Conservation (phyloP, 2,797 vertebrate species). For the Smutsia gigantea region DNA sequence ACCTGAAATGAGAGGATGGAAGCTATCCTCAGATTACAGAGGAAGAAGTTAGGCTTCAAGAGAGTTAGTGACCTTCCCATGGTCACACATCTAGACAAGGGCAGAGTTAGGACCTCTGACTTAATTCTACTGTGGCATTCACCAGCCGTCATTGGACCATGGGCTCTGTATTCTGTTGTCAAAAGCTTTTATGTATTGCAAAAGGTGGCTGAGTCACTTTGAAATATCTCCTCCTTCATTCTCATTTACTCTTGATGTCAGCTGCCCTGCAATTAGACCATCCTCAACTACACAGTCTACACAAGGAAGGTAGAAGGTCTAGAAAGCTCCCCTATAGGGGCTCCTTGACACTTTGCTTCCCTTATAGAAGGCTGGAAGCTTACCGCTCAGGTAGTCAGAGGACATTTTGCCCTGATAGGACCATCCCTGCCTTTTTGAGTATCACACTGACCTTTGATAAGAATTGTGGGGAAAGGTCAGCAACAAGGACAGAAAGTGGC, state of each 20-base stretch:
- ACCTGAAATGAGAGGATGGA: neutral
- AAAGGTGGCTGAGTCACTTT: neutral
- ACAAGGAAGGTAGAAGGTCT: neutral
- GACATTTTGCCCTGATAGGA: neutral
- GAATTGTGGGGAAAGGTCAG: neutral
- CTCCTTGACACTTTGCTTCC: neutral
- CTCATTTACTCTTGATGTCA: neutral
- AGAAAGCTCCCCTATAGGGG: neutral
- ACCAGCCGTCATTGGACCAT: accelerated
- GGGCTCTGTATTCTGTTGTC: neutral
- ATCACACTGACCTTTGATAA: neutral
- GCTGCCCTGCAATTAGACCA: neutral
- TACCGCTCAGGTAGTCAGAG: neutral
- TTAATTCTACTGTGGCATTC: neutral
- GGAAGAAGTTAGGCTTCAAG: neutral
- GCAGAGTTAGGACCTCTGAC: neutral
- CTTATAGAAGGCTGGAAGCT: neutral
- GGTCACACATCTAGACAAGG: neutral
- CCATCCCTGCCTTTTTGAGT: neutral
- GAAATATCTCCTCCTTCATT: neutral
- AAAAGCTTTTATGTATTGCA: neutral
- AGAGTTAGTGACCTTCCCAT: neutral
- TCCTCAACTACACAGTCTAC: neutral
- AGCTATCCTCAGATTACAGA: neutral
- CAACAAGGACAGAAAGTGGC: neutral